phyloP scores from a whole-genome alignment of 2,797 vertebrate species.

The Chrysocyon brachyurus region DNA sequence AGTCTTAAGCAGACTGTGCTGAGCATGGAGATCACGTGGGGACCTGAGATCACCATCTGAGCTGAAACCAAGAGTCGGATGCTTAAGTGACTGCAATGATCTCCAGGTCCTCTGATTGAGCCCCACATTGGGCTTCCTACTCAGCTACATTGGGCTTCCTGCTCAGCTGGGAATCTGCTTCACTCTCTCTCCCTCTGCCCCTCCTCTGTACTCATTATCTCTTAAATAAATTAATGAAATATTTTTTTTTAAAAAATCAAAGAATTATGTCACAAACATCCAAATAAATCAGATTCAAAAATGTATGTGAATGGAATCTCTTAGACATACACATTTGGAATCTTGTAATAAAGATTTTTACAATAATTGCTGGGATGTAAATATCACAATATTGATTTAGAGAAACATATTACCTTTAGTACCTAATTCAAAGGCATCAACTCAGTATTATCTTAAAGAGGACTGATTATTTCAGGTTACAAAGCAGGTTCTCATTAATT shows the following conservation, averaged over 20 bases:
- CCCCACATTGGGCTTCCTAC: too few relatives aligned
- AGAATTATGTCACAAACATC: slow-evolving; percentile 3
- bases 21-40: not conserved
- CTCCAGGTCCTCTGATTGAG: too few relatives aligned
- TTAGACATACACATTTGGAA: slow-evolving; percentile 30
- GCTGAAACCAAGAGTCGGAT: not conserved
- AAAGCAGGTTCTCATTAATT: slow-evolving; percentile 41
- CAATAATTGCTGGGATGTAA: slow-evolving; percentile 44
- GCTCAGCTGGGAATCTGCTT: too few relatives aligned
- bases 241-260: not conserved
- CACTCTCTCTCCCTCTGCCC: too few relatives aligned
- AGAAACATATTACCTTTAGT: slow-evolving; percentile 21
- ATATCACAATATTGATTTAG: not conserved
- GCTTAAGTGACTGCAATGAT: not conserved
- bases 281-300: slow-evolving; percentile 32
- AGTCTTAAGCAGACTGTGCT: not conserved
- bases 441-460: slow-evolving; percentile 24
- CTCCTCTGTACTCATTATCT: too few relatives aligned
- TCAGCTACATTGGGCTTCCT: too few relatives aligned
- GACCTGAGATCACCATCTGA: not conserved
- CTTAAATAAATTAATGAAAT: too few relatives aligned
- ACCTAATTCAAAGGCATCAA: slow-evolving; percentile 36
- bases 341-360: slow-evolving; percentile 59
- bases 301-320: not conserved
- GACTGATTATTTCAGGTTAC: not conserved